phyloP scores from a whole-genome alignment of 2,113 vertebrate species.

The Crypturellus undulatus region DNA sequence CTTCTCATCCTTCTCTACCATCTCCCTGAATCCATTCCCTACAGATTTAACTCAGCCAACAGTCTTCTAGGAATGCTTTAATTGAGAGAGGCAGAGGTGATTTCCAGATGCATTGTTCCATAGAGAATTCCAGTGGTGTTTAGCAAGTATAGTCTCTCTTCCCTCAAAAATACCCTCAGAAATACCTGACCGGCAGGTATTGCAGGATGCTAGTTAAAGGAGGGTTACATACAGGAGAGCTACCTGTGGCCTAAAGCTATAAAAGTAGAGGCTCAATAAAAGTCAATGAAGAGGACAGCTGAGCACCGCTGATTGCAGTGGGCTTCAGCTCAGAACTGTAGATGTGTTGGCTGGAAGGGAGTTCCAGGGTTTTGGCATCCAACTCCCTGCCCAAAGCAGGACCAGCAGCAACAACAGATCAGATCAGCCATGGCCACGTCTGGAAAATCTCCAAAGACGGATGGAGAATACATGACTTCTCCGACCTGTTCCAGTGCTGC shows the following conservation, averaged over 20 bases:
- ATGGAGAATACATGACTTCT: neutral
- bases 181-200: neutral
- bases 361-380: neutral
- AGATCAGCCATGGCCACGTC: neutral
- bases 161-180: neutral
- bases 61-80: neutral
- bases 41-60: neutral
- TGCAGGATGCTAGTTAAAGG: neutral
- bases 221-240: neutral
- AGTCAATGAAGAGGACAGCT: neutral
- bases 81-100: neutral
- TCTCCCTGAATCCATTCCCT: neutral
- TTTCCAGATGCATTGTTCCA: neutral
- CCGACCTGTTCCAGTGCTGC: neutral
- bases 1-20: neutral
- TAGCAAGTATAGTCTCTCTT: neutral
- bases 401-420: neutral
- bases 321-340: neutral
- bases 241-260: neutral
- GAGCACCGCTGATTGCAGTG: neutral
- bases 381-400: neutral
- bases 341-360: neutral
- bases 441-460: neutral
- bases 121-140: neutral
- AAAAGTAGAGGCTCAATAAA: neutral